Conservation (phyloP, 2,797 vertebrate genomes). For the Muraenolepis orangiensis region DNA sequence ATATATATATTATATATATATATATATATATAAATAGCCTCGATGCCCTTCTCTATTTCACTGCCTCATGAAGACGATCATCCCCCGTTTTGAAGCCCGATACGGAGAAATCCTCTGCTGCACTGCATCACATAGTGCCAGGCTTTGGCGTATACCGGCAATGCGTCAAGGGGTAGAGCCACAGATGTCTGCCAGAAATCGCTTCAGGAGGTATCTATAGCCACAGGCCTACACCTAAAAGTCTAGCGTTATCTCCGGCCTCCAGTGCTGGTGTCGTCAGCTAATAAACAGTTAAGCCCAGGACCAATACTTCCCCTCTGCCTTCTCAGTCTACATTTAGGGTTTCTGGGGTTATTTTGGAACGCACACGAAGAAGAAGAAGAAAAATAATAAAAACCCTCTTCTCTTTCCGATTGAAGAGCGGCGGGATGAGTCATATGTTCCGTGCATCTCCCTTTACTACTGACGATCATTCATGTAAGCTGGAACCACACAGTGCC, state of each 20-base stretch:
- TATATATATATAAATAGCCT: too few species aligned
- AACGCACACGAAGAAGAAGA: neutral
- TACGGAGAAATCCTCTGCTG: neutral
- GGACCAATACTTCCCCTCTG: constrained; percentile 26
- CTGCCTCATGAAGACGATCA: too few species aligned
- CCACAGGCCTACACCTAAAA: constrained; percentile 40
- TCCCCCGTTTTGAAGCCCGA: neutral
- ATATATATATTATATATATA: too few species aligned
- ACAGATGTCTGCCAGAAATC: constrained; percentile 37
- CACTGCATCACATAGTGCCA: neutral
- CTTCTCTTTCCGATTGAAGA: neutral
- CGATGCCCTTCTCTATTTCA: too few species aligned
- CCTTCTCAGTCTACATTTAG: constrained; percentile 28
- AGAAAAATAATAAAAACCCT: neutral
- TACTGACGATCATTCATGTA: neutral
- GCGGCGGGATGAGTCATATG: neutral
- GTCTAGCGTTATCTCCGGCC: constrained; percentile 1
- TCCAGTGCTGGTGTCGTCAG: constrained; percentile 24
- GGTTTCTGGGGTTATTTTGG: constrained; percentile 45
- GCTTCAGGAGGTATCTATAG: constrained; percentile 38
- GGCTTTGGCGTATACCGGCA: constrained; percentile 17
- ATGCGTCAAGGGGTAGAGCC: constrained; percentile 19
- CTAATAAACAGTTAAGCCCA: constrained; percentile 56
- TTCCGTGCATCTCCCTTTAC: neutral
- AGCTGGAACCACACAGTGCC: neutral